Base-by-base conservation (phyloP, 2,888 invertebrate species). In the Nomada ferruginata region DNA sequence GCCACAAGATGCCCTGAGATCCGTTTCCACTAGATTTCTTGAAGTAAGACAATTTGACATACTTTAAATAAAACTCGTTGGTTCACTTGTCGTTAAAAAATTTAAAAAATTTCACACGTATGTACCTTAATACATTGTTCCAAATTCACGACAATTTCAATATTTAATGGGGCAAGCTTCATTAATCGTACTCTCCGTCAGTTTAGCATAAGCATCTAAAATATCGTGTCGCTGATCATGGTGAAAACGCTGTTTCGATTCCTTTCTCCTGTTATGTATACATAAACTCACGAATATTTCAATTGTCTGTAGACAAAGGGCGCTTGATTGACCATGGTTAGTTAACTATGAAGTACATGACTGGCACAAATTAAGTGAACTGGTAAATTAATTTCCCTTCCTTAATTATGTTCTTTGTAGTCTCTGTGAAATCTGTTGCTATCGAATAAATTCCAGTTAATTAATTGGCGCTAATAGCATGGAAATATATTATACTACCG, bases 1-100 rank as follows among this genome's bases (percentile, higher is more conserved):
- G 99, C 99, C 99, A 0, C 95, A 96, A 91, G 97, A 98, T 92
- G 99, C 99, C 47, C 94, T 99, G 89, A 95, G 97, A 84, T 98
- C 98, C 52, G 99, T 99, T 1, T 98, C 98, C 15, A 95, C 95
- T 85, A 95, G 97, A 81, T 99, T 99, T 93, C 94, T 98, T 74
- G 96, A 97, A 87, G 96, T 97, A 82, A 18, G 85, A 23, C 15
- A 18, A 60, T 64, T 50, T 36, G 15, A 5, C 44, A 42, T 11
- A 42, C n/a, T 26, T 44, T 20, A 23, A n/a, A 61, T 2, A 42
- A 61, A 57, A 2, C 18, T 53, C 10, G 10, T 53, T 18, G 18
- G 10, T n/a, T n/a, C 2, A 53, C n/a, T 9, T 20, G n/a, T 53
- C 7, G n/a, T n/a, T 36, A 36, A 36, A 36, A 36, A 36, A 36